phyloP scores from a whole-genome alignment of 1,140 invertebrate species.

The Brachionus asplanchnoidis region DNA sequence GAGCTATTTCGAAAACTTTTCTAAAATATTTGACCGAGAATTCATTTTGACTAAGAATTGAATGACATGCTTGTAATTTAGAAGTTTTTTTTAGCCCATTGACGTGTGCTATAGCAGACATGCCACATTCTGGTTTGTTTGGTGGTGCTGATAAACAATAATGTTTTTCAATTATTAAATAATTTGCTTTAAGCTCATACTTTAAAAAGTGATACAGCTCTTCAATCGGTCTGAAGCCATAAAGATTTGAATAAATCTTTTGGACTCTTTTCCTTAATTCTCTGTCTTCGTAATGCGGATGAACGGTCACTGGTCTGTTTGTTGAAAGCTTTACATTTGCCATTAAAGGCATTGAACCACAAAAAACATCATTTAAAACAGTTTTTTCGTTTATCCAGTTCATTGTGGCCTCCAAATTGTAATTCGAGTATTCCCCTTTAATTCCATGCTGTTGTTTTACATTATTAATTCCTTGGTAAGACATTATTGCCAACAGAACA shows the following conservation, averaged over 20 bases:
- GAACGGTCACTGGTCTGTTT: conserved; percentile 69
- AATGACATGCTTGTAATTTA: neutral
- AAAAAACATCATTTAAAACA: conserved; percentile 65
- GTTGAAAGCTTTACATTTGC: conserved; percentile 73
- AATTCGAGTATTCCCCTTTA: conserved; percentile 64
- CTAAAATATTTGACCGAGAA: neutral
- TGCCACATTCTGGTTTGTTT: conserved; percentile 7
- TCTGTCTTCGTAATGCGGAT: conserved; percentile 66
- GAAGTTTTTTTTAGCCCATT: neutral
- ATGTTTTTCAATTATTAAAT: conserved; percentile 36
- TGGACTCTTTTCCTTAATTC: conserved; percentile 8
- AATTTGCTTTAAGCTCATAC: neutral
- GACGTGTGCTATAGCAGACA: neutral
- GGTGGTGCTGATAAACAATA: conserved; percentile 25
- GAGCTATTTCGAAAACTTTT: neutral
- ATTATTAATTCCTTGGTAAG: conserved; percentile 57
- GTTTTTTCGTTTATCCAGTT: conserved; percentile 69
- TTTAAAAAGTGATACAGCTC: neutral
- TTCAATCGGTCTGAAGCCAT: conserved; percentile 16
- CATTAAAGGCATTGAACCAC: conserved; percentile 77
- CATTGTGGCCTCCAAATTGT: conserved; percentile 68
- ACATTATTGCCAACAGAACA: conserved; percentile 58
- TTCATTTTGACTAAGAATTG: neutral
- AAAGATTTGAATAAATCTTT: conserved; percentile 1
- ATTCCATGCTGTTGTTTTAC: conserved; percentile 58